These are phyloP conservation scores for Galerucella nymphaeae DNA, from an alignment of 2,888 invertebrate species.

Conservation along the genomic window DNA sequence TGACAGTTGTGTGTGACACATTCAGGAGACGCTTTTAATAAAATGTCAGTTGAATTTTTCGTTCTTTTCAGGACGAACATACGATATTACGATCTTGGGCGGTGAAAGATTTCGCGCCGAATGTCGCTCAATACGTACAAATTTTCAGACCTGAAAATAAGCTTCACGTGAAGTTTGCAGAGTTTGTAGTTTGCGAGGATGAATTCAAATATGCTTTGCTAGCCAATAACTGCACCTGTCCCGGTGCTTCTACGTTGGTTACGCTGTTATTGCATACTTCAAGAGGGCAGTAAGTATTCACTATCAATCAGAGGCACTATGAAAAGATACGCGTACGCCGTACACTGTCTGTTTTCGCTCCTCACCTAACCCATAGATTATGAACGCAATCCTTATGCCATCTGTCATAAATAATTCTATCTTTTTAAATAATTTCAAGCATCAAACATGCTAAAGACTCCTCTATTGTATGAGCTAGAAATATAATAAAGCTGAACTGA, in stretches of 20 bases:
- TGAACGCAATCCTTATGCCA: no score
- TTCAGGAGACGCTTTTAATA: no score
- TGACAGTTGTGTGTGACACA: no score
- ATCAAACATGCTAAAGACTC: no score
- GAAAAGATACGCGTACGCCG: no score
- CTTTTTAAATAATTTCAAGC: no score
- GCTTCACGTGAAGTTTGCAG: slow-evolving; percentile 98
- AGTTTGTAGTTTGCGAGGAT: slow-evolving; percentile 98
- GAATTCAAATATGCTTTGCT: slow-evolving; percentile 98
- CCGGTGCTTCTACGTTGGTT: slow-evolving; percentile 96
- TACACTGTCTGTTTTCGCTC: no score
- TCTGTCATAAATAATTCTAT: no score
- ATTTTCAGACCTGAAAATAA: slow-evolving; percentile 99
- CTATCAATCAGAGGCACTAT: no score
- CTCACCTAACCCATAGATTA: no score
- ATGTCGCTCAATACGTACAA: slow-evolving; percentile 97
- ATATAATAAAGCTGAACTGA: not conserved
- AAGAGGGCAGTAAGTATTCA: slow-evolving; percentile 90
- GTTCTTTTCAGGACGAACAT: slow-evolving; percentile 73
- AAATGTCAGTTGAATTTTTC: not conserved
- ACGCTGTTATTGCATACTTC: slow-evolving; percentile 96
- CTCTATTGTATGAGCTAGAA: not conserved
- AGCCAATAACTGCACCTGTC: slow-evolving; percentile 98
- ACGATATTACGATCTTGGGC: slow-evolving; percentile 91
- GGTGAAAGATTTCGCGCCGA: slow-evolving; percentile 97